Base-by-base conservation (phyloP, 2,888 invertebrate genomes). In the Subacronicta megacephala region DNA sequence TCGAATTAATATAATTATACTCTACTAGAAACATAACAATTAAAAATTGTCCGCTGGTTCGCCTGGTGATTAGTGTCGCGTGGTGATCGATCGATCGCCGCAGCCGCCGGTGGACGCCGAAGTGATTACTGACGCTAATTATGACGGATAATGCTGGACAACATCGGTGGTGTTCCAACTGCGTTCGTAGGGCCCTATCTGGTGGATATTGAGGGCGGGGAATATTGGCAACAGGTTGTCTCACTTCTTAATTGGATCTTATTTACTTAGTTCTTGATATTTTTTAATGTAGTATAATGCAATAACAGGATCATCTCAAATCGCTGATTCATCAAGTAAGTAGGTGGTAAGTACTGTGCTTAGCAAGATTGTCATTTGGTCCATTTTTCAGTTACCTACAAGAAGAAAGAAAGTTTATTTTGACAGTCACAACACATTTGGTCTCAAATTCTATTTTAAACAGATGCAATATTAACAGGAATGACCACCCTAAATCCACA, bases 101-200 rank as follows among this genome's bases (percentile, higher is more conserved):
- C n/a, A n/a, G n/a, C 43, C 10, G 13, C 0, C n/a, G 31, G 23
- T 31, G 44, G 15, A 7, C 10, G 7, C 18, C 15, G 13, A 49
- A 49, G 54, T 66, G 66, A 64, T 64, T 63, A 62, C 51, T 36
- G 55, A 53, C 72, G 42, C 53, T 67, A 67, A 70, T 70, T 63
- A 63, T 70, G 70, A 70, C 35, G 53, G 72, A 72, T 70, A 13
- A 46, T 7, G 29, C 10, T 7, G 26, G 7, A 44, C 56, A 49
- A 56, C 54, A 59, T 43, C 35, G 49, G 16, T 46, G 40, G 44
- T 55, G 50, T 70, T 65, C 49, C 51, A 40, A 49, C 36, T 43
- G 26, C 16, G 41, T 65, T 51, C 42, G 35, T 43, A 31, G 40
- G 49, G 17, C 12, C 6, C 1, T n/a, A 0, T 5, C n/a, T 31